Evolutionary conservation across 2,113 vertebrate genomes (phyloP).

Genomic region (Poeciliopsis retropinna): DNA sequence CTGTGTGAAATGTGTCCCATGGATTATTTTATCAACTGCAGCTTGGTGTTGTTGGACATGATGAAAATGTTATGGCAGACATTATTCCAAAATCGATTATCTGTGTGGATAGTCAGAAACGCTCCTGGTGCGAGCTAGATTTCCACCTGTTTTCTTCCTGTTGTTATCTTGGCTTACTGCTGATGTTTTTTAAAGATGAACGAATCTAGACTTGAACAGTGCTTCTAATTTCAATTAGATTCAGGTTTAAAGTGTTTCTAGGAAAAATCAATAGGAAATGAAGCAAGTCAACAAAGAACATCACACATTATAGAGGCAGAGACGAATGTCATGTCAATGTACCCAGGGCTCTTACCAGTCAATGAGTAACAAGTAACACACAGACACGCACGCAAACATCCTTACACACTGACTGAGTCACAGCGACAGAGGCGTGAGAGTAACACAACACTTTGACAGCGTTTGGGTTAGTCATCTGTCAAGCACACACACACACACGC

Average conservation of each 20-base stretch:
- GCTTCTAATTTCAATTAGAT: not conserved
- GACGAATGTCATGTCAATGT: slow-evolving; percentile 66
- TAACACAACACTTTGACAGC: slow-evolving; percentile 55
- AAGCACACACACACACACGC: slow-evolving; percentile 17
- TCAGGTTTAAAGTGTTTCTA: slow-evolving; percentile 6
- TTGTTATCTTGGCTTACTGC: too few species aligned
- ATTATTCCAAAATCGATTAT: too few species aligned
- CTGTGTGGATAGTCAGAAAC: too few species aligned
- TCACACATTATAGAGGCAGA: slow-evolving; percentile 43
- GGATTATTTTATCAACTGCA: too few species aligned
- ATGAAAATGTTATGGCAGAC: too few species aligned
- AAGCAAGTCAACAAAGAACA: slow-evolving; percentile 36
- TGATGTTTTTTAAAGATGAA: too few species aligned
- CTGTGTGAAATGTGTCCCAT: too few species aligned
- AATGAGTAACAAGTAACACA: slow-evolving; percentile 51
- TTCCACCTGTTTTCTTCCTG: too few species aligned
- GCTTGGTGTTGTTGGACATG: too few species aligned
- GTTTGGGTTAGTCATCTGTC: slow-evolving; percentile 62
- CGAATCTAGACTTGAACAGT: not conserved
- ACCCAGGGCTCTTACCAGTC: slow-evolving; percentile 58
- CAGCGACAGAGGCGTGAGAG: slow-evolving; percentile 58
- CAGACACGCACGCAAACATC: slow-evolving; percentile 29
- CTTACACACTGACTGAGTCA: slow-evolving; percentile 48
- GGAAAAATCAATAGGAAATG: slow-evolving; percentile 16
- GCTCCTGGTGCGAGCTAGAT: too few species aligned